Base-by-base conservation (phyloP, 1,140 invertebrate species). In the Nephotettix cincticeps region DNA sequence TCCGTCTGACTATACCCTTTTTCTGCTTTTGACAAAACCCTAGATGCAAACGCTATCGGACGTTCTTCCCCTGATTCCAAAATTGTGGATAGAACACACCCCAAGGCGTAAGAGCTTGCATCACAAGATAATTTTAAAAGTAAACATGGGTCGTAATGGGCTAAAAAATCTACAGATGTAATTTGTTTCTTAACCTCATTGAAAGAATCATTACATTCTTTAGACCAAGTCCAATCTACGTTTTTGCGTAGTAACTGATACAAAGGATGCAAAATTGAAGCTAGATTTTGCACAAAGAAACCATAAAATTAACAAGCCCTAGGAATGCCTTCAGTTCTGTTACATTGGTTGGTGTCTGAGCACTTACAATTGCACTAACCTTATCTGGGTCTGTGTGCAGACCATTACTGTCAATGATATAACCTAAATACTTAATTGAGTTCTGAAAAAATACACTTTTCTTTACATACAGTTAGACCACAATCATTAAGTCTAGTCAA, bases 31-130 rank as follows among this genome's bases (percentile, higher is more conserved):
- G 51, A 56, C 23, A 56, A 68, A 2, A 25, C 17, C 45, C 69
- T 66, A 76, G 72, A 82, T 11, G 76, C 77, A 74, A 73, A 83
- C 2, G 74, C 75, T 54, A 83, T 78, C 4, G 79, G 79, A 51
- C 73, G 75, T 73, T 77, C 72, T 25, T 30, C 54, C 13, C 73
- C 75, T 54, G 77, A 76, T 27, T 73, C 36, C 61, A 76, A 69
- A n/a, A 70, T 69, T 47, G 81, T 77, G 9, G 75, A 75, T 11
- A 81, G 40, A 43, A 61, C 17, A 82, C 81, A 29, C 28, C 81
- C 80, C 3, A 79, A 40, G 29, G 78, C 81, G 58, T 73, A 72
- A 1, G 73, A 28, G 11, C 75, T 78, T 27, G 79, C 78, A 72
- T 82, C 79, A 61, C 72, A 75, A 25, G 73, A 72, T 23, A 82